Evolutionary conservation across 2,888 invertebrate genomes (phyloP).

Genomic region (Diarsia rubi): DNA sequence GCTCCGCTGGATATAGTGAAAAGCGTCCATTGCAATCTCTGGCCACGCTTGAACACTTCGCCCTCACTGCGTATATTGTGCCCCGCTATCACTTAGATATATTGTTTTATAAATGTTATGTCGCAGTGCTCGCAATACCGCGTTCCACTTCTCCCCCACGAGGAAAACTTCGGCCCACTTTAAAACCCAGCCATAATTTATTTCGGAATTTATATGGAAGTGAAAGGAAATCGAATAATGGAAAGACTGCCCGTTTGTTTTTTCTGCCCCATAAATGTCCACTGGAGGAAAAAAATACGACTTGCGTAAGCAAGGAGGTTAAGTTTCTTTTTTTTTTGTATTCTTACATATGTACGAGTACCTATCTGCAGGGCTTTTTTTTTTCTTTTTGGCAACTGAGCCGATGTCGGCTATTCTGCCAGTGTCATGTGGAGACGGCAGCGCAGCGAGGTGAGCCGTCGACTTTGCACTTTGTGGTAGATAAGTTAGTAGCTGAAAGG

Average conservation of each 20-base stretch:
- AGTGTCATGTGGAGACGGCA: too few relatives aligned
- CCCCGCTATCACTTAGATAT: slow-evolving; percentile 45
- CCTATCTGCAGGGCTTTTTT: too few relatives aligned
- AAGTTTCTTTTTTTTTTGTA: slow-evolving; percentile 14
- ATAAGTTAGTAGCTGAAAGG: too few relatives aligned
- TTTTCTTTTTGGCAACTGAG: too few relatives aligned
- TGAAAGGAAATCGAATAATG: slow-evolving; percentile 61
- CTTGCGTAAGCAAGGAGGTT: slow-evolving; percentile 31
- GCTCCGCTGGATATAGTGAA: slow-evolving; percentile 80
- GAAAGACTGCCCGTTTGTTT: slow-evolving; percentile 54
- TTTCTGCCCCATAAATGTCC: slow-evolving; percentile 53
- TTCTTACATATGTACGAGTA: slow-evolving; percentile 1
- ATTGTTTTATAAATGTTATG: slow-evolving; percentile 57
- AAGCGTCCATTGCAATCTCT: slow-evolving; percentile 81
- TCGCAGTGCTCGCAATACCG: slow-evolving; percentile 12
- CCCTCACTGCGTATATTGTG: slow-evolving; percentile 69
- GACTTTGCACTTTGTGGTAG: too few relatives aligned
- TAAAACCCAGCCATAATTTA: slow-evolving; percentile 55
- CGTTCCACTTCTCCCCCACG: slow-evolving; percentile 1
- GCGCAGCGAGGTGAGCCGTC: too few relatives aligned
- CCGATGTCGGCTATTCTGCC: too few relatives aligned
- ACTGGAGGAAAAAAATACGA: slow-evolving; percentile 42
- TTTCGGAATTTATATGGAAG: slow-evolving; percentile 51
- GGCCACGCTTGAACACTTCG: slow-evolving; percentile 81
- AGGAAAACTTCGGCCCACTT: slow-evolving; percentile 49